A percentile compares a stretch with the other conserved stretches of the same genome.
Evolutionary conservation across 64 coral and sea anemone species (phyloP).

Genomic region (Acropora yongei): DNA sequence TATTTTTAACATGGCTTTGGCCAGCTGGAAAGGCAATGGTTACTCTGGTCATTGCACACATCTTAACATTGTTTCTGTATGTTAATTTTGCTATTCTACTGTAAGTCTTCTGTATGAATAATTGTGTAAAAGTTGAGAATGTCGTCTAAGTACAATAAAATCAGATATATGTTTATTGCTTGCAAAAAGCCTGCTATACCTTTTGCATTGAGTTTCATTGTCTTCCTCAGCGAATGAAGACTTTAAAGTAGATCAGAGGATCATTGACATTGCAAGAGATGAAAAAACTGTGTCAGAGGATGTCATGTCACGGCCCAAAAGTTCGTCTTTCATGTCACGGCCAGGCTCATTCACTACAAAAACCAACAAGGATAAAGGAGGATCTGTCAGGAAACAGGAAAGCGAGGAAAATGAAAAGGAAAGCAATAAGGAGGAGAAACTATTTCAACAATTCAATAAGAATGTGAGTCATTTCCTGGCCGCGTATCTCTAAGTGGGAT

Average conservation of each 20-base stretch:
- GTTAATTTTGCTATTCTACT: too few relatives aligned
- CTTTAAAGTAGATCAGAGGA: conserved; percentile 78
- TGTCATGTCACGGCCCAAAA: conserved; percentile 24
- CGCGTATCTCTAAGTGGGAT: not conserved
- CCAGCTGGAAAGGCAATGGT: too few relatives aligned
- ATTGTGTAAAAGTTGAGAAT: too few relatives aligned
- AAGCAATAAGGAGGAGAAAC: conserved; percentile 34
- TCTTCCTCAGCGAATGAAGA: conserved; percentile 74
- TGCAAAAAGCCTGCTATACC: not conserved
- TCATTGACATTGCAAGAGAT: conserved; percentile 77
- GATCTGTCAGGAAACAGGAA: conserved; percentile 30
- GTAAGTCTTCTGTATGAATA: too few relatives aligned
- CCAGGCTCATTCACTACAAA: conserved; percentile 63
- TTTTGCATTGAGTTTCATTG: not conserved
- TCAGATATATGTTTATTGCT: too few relatives aligned
- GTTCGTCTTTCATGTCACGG: conserved; percentile 60
- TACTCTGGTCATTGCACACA: too few relatives aligned
- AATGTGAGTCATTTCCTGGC: conserved; percentile 17
- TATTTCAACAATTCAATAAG: conserved; percentile 35
- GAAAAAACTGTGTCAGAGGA: conserved; percentile 64
- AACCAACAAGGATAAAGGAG: conserved; percentile 23
- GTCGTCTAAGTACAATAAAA: too few relatives aligned
- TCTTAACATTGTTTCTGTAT: too few relatives aligned
- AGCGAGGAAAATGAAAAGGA: conserved; percentile 82
- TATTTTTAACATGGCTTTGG: too few relatives aligned